Evolutionary conservation across 2,888 invertebrate genomes (phyloP).

Genomic region (Sepioteuthis lessoniana): DNA sequence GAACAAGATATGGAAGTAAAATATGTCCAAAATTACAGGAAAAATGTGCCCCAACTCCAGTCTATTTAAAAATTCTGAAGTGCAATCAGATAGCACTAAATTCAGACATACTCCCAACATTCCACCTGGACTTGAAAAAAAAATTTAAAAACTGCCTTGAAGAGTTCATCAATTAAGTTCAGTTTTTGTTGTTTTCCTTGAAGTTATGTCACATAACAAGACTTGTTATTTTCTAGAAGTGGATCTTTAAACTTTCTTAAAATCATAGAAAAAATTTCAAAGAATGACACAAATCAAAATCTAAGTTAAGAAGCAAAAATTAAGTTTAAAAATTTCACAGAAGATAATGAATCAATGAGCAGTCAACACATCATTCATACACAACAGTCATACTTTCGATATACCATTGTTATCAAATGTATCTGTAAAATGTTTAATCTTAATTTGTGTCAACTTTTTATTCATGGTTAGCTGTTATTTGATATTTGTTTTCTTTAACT

Average conservation of each 20-base stretch:
- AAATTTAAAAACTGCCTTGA: neutral
- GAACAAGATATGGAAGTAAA: neutral
- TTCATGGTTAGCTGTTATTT: neutral
- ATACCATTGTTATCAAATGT: neutral
- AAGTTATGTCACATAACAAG: too few species aligned
- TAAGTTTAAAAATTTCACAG: neutral
- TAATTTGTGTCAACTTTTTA: neutral
- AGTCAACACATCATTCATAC: neutral
- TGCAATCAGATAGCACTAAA: neutral
- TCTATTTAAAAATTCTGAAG: neutral
- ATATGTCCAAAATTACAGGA: neutral
- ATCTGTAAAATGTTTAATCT: neutral
- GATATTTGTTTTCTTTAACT: neutral
- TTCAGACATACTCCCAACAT: neutral
- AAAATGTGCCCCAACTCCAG: neutral
- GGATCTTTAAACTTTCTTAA: neutral
- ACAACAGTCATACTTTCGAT: neutral
- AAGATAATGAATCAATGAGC: neutral
- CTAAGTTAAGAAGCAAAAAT: neutral
- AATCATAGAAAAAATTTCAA: neutral
- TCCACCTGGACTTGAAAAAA: neutral
- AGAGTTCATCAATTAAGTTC: neutral
- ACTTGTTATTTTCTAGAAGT: neutral
- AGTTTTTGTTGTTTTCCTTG: neutral
- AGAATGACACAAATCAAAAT: neutral